These are phyloP conservation scores for Alviniconcha strummeri DNA, from an alignment of 2,888 invertebrate species.

Conservation along the genomic window DNA sequence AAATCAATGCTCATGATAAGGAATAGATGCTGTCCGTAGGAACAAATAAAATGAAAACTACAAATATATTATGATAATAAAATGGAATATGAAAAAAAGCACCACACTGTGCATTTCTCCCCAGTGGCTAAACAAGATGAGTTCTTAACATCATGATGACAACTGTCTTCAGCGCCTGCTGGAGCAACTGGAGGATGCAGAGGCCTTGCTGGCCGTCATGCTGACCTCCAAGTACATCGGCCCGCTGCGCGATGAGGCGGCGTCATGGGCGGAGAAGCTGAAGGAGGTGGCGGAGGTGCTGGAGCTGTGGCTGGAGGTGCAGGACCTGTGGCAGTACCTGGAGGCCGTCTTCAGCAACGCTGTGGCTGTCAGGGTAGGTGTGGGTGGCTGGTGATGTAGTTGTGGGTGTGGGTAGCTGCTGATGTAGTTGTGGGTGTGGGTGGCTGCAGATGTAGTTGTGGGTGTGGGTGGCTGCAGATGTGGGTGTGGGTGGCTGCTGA, in stretches of 20 bases:
- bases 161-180: slow-evolving; percentile 57
- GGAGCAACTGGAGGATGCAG: slow-evolving; percentile 73
- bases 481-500: background rate
- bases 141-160: too few species aligned
- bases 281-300: slow-evolving; percentile 73
- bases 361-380: slow-evolving; percentile 67
- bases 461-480: background rate
- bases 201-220: slow-evolving; percentile 72
- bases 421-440: too few species aligned
- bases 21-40: too few species aligned
- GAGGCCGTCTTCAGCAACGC: slow-evolving; percentile 72
- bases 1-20: too few species aligned
- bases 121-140: too few species aligned
- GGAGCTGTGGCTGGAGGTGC: slow-evolving; percentile 73
- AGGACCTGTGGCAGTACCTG: slow-evolving; percentile 73
- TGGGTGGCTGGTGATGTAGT: slow-evolving; percentile 67
- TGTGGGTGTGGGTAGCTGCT: slow-evolving; percentile 46
- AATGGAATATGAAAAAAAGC: too few species aligned
- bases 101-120: too few species aligned
- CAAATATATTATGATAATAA: too few species aligned
- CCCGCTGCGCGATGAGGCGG: slow-evolving; percentile 72
- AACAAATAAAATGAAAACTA: too few species aligned
- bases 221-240: slow-evolving; percentile 71
- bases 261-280: slow-evolving; percentile 73
- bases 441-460: background rate